Base-by-base conservation (phyloP, 1,140 invertebrate species). In the Magallana gigas region DNA sequence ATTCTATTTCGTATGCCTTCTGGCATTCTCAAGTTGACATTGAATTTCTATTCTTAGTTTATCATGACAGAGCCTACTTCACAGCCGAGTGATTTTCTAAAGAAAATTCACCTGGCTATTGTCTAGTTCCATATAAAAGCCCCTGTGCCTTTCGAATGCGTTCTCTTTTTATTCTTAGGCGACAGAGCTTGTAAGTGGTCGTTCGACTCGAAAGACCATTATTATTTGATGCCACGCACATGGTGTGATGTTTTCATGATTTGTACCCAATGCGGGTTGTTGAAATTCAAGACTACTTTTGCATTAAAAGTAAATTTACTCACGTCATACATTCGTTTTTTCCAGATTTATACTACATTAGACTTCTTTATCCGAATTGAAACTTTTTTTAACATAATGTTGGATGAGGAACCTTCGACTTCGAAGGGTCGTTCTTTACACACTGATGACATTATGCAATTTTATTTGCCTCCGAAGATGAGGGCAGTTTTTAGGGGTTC, bases 1-100 rank as follows among this genome's bases (percentile, higher is more conserved):
- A 23, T 23, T 23, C 23, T 23, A 23, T 23, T 23, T 23, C 23
- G 23, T 23, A 23, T 23, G 23, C 23, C 62, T 68, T 68, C 62
- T 68, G 62, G 62, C 62, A 68, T 68, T 68, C 62, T 68, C 62
- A 68, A 68, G n/a, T 68, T 68, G 62, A 68, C 62, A 3, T 68
- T 68, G 14, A 68, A 68, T 68, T 68, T 68, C 62, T 68, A 68
- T 68, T 68, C 16, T 68, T 68, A 68, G 62, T 68, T 68, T 8
- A 68, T 68, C n/a, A 68, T 18, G 23, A 68, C 62, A 68, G 62
- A 68, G 14, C 62, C 62, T 68, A 14, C 62, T 64, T 64, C 62
- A 64, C 62, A 64, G 9, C 62, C 62, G 8, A 64, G 8, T 64
- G 62, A 23, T 23, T 23, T 23, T 23, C 23, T 23, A 23, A 23